Base-by-base conservation (phyloP, 1,140 invertebrate genomes). In the Dinothrombium tinctorium region DNA sequence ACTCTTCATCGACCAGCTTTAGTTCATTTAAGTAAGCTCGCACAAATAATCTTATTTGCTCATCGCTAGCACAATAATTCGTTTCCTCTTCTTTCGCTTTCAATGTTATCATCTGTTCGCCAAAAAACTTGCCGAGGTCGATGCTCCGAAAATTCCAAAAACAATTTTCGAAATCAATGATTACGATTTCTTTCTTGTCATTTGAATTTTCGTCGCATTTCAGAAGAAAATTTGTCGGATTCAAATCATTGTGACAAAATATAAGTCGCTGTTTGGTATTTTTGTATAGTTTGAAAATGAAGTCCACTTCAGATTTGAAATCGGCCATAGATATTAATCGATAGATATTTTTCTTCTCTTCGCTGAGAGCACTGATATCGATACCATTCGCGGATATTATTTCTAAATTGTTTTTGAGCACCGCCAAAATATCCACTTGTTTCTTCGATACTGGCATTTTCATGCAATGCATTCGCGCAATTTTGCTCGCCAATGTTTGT, bases 141-240 rank as follows among this genome's bases (percentile, higher is more conserved):
- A 39, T 26, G 3, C 12, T 17, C 2, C 37, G 37, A 26, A 19
- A 29, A 19, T 24, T 26, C 3, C n/a, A 12, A 15, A 11, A 4
- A 29, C 37, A 21, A 26, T 39, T 28, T 39, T 39, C 37, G 5
- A 39, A 22, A 19, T 39, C 37, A 19, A 39, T 39, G 5, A 39
- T 24, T 25, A 39, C 28, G 17, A 39, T 21, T 11, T 39, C 26
- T 3, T 12, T 6, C 19, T 14, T 19, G 2, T 9, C 21, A 7
- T 33, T 3, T 29, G 12, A 11, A n/a, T 15, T n/a, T 29, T 15
- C 8, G 32, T n/a, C 2, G 11, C 9, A 17, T 33, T 33, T 12
- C 12, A 36, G 17, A 9, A 36, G 23, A 36, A 36, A 36, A 8
- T 36, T 36, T 5, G 33, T 36, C 20, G 20, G 23, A 21, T 36